These are phyloP conservation scores for Carcina quercana DNA, from an alignment of 2,888 invertebrate species.

Conservation along the genomic window DNA sequence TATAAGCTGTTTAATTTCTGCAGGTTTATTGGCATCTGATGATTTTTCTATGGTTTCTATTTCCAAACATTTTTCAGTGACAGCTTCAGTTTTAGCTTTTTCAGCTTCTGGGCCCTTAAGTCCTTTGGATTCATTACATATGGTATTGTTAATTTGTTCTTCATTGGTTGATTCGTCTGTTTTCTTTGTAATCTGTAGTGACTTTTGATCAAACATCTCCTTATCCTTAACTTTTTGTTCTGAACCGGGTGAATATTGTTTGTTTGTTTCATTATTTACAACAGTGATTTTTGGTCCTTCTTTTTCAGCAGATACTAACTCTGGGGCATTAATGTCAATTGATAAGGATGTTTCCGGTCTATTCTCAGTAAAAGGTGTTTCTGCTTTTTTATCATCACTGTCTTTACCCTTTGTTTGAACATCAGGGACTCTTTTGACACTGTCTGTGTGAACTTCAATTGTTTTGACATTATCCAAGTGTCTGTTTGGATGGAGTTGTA, in stretches of 20 bases:
- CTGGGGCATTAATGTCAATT: neutral
- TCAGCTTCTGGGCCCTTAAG: too few species aligned
- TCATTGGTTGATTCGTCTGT: neutral
- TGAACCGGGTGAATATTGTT: neutral
- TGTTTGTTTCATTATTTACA: too few species aligned
- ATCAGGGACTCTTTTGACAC: slow-evolving; percentile 9
- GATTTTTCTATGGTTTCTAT: too few species aligned
- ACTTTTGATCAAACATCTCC: neutral
- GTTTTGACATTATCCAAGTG: slow-evolving; percentile 62
- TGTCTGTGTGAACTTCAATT: slow-evolving; percentile 63
- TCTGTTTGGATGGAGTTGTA: slow-evolving; percentile 56
- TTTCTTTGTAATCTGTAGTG: neutral
- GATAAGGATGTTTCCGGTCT: neutral
- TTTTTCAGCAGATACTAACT: neutral
- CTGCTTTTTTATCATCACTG: neutral
- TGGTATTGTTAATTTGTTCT: too few species aligned
- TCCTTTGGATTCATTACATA: too few species aligned
- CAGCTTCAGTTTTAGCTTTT: too few species aligned
- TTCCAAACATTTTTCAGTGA: too few species aligned
- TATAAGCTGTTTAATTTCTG: too few species aligned
- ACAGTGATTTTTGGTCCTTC: neutral
- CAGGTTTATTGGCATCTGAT: too few species aligned
- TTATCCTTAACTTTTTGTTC: neutral
- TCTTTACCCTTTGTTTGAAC: neutral
- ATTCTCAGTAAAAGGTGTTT: neutral